Percentiles rank a stretch among this genome's conserved stretches.
Conservation (phyloP, 30 jellyfish, hydroid and myxozoan genomes). For the Hydractinia symbiolongicarpus region DNA sequence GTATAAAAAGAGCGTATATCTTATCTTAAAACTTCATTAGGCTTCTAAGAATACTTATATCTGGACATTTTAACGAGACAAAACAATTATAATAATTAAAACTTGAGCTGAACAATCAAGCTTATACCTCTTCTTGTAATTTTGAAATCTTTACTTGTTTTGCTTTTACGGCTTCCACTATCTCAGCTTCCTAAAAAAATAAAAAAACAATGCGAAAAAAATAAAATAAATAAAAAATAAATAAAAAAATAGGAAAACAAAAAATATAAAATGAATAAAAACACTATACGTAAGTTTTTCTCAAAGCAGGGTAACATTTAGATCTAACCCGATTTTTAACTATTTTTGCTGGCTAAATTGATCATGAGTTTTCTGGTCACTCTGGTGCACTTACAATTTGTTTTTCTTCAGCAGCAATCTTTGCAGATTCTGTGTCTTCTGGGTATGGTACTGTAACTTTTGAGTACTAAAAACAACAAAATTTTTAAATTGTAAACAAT, state of each 20-base stretch:
- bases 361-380: too few species aligned
- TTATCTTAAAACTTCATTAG: too few species aligned
- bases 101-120: background rate
- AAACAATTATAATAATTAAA: background rate
- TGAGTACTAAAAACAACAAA: slow-evolving; percentile 42
- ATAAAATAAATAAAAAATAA: too few species aligned
- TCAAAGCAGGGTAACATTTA: too few species aligned
- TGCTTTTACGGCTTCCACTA: background rate
- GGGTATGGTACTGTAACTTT: slow-evolving; percentile 79
- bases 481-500: background rate
- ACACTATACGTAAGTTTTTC: too few species aligned
- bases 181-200: slow-evolving; percentile 9
- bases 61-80: background rate
- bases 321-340: too few species aligned
- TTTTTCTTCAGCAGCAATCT: slow-evolving; percentile 54
- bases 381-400: slow-evolving; percentile 36
- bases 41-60: background rate
- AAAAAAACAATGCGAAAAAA: background rate
- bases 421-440: slow-evolving; percentile 67
- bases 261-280: too few species aligned
- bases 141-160: slow-evolving; percentile 10
- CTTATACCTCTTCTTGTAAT: slow-evolving; percentile 7
- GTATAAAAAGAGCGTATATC: too few species aligned
- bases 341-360: too few species aligned
- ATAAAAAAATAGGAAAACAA: too few species aligned